Base-by-base conservation (phyloP, 2,888 invertebrate species). In the Hirtodrosophila alboralis region DNA sequence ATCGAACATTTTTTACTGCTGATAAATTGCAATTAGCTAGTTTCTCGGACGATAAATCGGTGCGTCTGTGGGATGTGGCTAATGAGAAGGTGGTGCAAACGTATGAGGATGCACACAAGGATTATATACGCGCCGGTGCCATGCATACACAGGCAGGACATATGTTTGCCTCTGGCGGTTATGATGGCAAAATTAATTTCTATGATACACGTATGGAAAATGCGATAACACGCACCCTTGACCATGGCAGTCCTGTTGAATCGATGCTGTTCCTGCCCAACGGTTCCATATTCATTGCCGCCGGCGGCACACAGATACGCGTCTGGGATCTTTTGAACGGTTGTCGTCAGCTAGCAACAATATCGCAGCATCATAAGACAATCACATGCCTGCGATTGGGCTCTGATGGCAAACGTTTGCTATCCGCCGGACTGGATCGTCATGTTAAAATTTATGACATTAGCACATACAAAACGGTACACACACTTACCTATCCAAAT, bases 291-390 rank as follows among this genome's bases (percentile, higher is more conserved):
- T 95, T 98, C 87, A 92, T 98, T 38, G 96, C 97, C 79, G 97
- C 97, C 58, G 98, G 98, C 73, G 97, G 97, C 0, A 96, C 95
- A 27, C 95, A 96, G 89, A 94, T 98, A 4, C 95, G 95, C 90
- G 95, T 99, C 0, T 99, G 98, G 98, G 98, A 99, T 90, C 94
- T 95, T 4, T 92, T 97, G 44, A 94, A 96, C 69, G 97, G 97
- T 16, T 70, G 80, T 12, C 95, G 95, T 88, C 91, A 97, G 49
- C 89, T 99, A 16, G 94, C 96, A 1, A 94, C 94, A 80, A 93
- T 99, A 67, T 95, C 95, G 1, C 95, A 97, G 78, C 99, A 99
- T 91, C 97, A 98, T 90, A 99, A 99, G 92, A 97, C 98, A 0
- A 94, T 99, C 1, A 99, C 98, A 0, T 95, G 96, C 69, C 89